Evolutionary conservation across 2,888 invertebrate species (phyloP), one percentile per base, ranked within the genome.

Genomic region (Lasius platythorax): DNA sequence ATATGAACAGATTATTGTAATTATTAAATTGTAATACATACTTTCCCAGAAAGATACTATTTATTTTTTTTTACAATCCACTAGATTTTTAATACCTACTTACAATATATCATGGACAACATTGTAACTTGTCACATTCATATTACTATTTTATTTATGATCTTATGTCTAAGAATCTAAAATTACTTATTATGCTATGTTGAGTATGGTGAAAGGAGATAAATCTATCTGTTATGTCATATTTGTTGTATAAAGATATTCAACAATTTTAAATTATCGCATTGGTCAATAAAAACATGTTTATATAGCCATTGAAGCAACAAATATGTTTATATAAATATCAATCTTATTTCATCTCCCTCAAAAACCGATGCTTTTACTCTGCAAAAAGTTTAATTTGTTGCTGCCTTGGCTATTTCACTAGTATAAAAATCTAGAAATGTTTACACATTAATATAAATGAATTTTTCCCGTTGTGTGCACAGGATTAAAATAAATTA

Each of bases 351-450:
- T 58, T 61, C 50, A 46, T 61, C 23, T 28, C 53, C 2, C 6
- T 53, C n/a, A 53, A 61, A 50, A 61, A 63, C 61, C 37, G 9
- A 61, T 18, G 4, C 9, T 72, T 81, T 72, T 78, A 78, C 12
- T 61, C 43, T 58, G 0, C 8, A 67, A 53, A 76, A 79, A 70
- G 15, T 46, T 72, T 61, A 46, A 72, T 81, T 81, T 9, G 33
- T 79, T 70, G 18, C 72, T 81, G 8, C 37, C 61, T 72, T 72
- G 46, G 72, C 61, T 81, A 70, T 61, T 50, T 61, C n/a, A 18
- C 72, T 81, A 79, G 61, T 81, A 81, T 81, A 58, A 81, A 81
- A 81, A 72, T 81, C 72, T 81, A 72, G 46, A 70, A 58, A 53
- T 70, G 40, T 61, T 18, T 78, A 76, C 37, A 58, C 12, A 72